Percentiles rank a stretch among this genome's conserved stretches.
These are phyloP conservation scores for Arenicola marina DNA, from an alignment of 2,888 invertebrate genomes.

Conservation along the genomic window DNA sequence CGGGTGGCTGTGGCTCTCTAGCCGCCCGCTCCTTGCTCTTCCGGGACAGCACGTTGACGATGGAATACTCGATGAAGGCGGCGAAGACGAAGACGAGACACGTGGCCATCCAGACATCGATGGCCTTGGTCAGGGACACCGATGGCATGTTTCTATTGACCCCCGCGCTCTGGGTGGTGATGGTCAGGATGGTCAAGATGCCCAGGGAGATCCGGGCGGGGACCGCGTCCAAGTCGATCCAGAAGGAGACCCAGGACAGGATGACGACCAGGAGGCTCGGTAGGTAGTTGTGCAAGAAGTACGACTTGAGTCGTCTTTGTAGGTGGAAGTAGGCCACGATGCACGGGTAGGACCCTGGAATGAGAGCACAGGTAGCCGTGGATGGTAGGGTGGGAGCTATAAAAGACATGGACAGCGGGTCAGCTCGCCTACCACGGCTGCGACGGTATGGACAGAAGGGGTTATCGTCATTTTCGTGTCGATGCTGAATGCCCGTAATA, in stretches of 20 bases:
- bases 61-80: conserved; percentile 34
- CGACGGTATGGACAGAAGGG: no score
- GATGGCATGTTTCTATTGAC: conserved; percentile 1
- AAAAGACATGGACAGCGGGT: no score
- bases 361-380: no score
- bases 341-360: conserved; percentile 23
- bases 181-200: conserved; percentile 35
- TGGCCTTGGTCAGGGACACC: background rate
- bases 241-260: conserved; percentile 40
- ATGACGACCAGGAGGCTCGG: conserved; percentile 36
- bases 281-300: conserved; percentile 36
- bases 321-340: conserved; percentile 31
- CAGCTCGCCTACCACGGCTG: no score
- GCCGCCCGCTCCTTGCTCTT: background rate
- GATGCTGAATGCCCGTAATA: no score
- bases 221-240: conserved; percentile 39
- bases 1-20: no score
- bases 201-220: conserved; percentile 39
- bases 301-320: conserved; percentile 32
- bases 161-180: conserved; percentile 24
- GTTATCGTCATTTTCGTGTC: no score
- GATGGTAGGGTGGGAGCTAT: no score
- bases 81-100: conserved; percentile 33
- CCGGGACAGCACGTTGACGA: conserved; percentile 1
- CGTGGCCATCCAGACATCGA: conserved; percentile 2